Conservation (phyloP, 2,113 vertebrate species). For the Petromus typicus region DNA sequence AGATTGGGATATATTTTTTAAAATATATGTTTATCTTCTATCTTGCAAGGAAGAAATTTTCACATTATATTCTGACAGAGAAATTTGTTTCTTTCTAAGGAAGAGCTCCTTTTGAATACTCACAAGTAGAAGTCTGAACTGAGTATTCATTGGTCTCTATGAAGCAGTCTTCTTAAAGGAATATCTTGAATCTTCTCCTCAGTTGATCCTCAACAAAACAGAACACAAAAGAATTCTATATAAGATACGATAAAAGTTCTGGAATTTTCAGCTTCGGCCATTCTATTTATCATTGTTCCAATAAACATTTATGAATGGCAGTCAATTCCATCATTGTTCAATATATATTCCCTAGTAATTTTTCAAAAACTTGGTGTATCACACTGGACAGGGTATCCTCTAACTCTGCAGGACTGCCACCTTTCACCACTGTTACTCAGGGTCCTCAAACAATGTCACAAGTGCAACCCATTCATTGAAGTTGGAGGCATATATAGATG, state of each 20-base stretch:
- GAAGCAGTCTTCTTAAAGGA: not conserved
- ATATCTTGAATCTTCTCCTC: not conserved
- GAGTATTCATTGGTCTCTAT: not conserved
- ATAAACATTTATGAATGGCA: not conserved
- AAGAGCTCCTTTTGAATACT: not conserved
- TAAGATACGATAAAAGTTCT: not conserved
- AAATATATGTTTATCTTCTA: not conserved
- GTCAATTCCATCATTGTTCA: not conserved
- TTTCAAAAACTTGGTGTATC: not conserved
- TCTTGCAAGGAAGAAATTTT: not conserved
- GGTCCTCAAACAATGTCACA: not conserved
- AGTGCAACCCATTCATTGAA: not conserved
- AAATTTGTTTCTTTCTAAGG: not conserved
- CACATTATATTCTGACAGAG: not conserved
- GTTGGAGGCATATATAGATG: not conserved
- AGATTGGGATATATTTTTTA: no score
- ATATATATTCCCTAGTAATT: not conserved
- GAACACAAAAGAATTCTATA: not conserved
- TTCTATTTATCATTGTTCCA: not conserved
- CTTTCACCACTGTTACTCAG: not conserved
- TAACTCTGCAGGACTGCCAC: not conserved
- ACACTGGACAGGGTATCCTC: not conserved
- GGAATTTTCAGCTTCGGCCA: fast-evolving
- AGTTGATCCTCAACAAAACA: not conserved
- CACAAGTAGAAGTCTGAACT: not conserved